These are phyloP conservation scores for Macrophya annulata DNA, from an alignment of 2,888 invertebrate species.

Conservation along the genomic window DNA sequence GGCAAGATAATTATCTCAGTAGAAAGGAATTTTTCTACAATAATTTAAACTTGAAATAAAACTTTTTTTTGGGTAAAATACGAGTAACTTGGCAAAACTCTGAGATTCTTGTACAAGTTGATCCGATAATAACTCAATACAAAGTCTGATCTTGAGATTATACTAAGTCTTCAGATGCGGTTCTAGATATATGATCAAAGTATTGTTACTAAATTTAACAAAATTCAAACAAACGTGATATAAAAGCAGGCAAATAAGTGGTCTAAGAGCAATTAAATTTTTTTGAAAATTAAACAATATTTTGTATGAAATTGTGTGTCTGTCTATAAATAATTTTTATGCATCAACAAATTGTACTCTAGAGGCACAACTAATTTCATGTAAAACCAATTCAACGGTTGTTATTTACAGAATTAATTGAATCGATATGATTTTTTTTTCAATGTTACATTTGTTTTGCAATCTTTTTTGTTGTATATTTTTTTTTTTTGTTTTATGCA, in stretches of 20 bases:
- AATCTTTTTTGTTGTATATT: background rate
- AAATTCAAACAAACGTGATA: too few relatives aligned
- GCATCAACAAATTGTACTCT: too few relatives aligned
- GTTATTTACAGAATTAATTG: background rate
- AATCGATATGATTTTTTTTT: background rate
- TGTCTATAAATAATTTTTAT: too few relatives aligned
- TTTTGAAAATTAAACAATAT: too few relatives aligned
- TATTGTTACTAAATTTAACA: too few relatives aligned
- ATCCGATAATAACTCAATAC: background rate
- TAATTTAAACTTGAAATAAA: background rate
- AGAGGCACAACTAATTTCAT: background rate
- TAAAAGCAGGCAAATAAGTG: too few relatives aligned
- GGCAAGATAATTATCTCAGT: background rate
- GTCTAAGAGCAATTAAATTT: too few relatives aligned
- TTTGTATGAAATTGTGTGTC: too few relatives aligned
- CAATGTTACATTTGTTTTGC: background rate
- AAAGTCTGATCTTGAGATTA: background rate
- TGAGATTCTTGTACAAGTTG: slow-evolving; percentile 15
- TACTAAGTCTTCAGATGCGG: background rate
- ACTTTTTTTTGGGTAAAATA: background rate
- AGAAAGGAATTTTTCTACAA: background rate
- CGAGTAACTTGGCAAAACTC: slow-evolving; percentile 7
- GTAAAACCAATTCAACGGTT: background rate
- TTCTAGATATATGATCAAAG: background rate
- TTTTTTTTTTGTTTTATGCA: background rate